A percentile compares a stretch with the other conserved stretches of the same genome.
These are phyloP conservation scores for Pelvicachromis taeniatus DNA, from an alignment of 2,113 vertebrate genomes.

Conservation along the genomic window DNA sequence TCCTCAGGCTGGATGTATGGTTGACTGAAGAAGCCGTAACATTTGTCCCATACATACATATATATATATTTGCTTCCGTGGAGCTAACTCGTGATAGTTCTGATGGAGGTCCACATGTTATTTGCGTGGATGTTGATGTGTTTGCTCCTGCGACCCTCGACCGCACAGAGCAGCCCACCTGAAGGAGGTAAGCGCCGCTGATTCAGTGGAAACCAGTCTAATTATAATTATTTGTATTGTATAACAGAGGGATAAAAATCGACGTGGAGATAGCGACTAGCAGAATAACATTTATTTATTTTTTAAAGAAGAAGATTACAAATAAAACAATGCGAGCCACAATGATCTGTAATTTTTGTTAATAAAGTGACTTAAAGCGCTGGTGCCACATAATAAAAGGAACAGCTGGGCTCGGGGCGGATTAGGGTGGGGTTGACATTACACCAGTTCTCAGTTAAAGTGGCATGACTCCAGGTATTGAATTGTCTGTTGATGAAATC, in stretches of 20 bases:
- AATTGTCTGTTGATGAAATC: slow-evolving; percentile 30
- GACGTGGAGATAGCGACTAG: neutral
- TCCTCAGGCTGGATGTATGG: slow-evolving; percentile 25
- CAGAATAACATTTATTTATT: neutral
- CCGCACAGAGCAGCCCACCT: slow-evolving; percentile 32
- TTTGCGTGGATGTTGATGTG: slow-evolving; percentile 39
- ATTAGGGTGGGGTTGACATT: slow-evolving; percentile 39
- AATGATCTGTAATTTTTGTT: neutral
- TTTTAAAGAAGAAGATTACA: neutral
- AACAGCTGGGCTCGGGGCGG: neutral
- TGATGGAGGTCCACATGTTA: slow-evolving; percentile 31
- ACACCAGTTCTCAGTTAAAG: slow-evolving; percentile 10
- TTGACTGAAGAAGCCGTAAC: neutral
- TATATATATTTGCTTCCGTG: neutral
- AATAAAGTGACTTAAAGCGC: neutral
- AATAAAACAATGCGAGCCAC: neutral
- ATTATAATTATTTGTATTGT: neutral
- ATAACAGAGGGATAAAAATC: neutral
- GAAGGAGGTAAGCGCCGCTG: slow-evolving; percentile 48
- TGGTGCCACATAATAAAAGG: neutral
- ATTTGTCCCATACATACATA: neutral
- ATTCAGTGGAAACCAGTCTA: neutral
- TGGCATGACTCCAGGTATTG: slow-evolving; percentile 23
- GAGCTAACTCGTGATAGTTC: neutral
- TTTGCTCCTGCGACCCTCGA: slow-evolving; percentile 5